Evolutionary conservation across 1,140 invertebrate genomes (phyloP), one percentile per base, ranked within the genome.

Genomic region (Eriosoma lanigerum): DNA sequence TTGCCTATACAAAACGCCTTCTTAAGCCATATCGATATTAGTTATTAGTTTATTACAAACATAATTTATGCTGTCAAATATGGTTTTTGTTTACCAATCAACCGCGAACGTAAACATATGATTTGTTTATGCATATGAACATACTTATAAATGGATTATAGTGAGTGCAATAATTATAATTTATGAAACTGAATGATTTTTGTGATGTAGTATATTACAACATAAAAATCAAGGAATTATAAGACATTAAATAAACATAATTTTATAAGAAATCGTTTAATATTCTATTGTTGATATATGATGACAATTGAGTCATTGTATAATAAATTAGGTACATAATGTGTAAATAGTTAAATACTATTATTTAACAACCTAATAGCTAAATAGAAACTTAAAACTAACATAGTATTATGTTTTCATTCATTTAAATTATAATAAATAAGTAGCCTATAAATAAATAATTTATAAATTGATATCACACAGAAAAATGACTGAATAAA

Each of bases 401-500:
- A 58, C 54, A 78, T 78, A 78, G 73, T 78, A 44, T 78, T 12
- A 78, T 78, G 73, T 78, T 75, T 75, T 78, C 38, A n/a, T 78
- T 78, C 56, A 60, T 78, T 58, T 60, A 78, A 78, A 78, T 78
- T 60, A 78, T 78, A 60, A 78, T 78, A 78, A 60, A 78, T 78
- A 60, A 38, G 56, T 78, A 48, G 56, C 54, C 73, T 78, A 78
- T 78, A 78, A 75, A 75, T 75, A 78, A 58, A 78, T 58, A 44
- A 58, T 60, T 46, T 62, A 78, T 78, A 78, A 78, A 58, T 58
- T 78, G 73, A 78, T 78, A 78, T 78, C 73, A 78, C 73, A 78
- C 52, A 60, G 54, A 78, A 75, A 21, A 78, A 78, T 60, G 73
- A 78, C 73, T 78, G 73, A 78, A 78, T 78, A 78, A 78, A 78